A percentile compares a stretch with the other conserved stretches of the same genome.
phyloP scores from a whole-genome alignment of 2,888 invertebrate species.

The Phalera bucephala region DNA sequence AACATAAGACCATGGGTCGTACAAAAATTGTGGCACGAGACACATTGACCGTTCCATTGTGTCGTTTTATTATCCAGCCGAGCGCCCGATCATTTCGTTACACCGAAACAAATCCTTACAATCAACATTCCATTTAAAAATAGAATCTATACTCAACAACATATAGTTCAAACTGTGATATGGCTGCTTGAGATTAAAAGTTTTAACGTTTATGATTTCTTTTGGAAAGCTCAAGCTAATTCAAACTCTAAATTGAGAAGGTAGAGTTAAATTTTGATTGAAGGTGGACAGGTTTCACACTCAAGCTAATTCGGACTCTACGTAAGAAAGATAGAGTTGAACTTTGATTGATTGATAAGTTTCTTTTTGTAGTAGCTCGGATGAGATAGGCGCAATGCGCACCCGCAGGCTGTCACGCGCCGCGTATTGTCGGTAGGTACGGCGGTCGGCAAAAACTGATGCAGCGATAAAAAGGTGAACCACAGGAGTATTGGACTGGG shows the following conservation, averaged over 20 bases:
- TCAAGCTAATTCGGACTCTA: slow-evolving; percentile 21
- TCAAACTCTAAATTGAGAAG: background rate
- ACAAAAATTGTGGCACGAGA: slow-evolving; percentile 75
- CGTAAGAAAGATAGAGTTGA: slow-evolving; percentile 11
- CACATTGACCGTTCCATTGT: slow-evolving; percentile 70
- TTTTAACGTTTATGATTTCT: slow-evolving; percentile 21
- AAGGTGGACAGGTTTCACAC: too few species aligned
- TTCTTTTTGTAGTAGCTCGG: slow-evolving; percentile 50
- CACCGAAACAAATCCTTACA: slow-evolving; percentile 50
- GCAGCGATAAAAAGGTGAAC: slow-evolving; percentile 50
- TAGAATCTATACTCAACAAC: slow-evolving; percentile 14
- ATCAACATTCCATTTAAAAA: slow-evolving; percentile 18
- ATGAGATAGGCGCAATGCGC: slow-evolving; percentile 60
- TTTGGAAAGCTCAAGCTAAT: slow-evolving; percentile 4
- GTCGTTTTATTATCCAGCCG: slow-evolving; percentile 57
- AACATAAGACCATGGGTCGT: slow-evolving; percentile 39
- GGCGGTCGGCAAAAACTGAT: slow-evolving; percentile 51
- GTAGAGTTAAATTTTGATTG: slow-evolving; percentile 2
- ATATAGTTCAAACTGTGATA: slow-evolving; percentile 32
- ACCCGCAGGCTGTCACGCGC: slow-evolving; percentile 78
- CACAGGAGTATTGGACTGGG: slow-evolving; percentile 29
- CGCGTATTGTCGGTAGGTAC: slow-evolving; percentile 51
- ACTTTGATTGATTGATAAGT: slow-evolving; percentile 18
- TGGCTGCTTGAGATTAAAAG: slow-evolving; percentile 17
- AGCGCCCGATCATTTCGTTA: slow-evolving; percentile 60